These are phyloP conservation scores for Noctua pronuba DNA, from an alignment of 2,888 invertebrate genomes.

Conservation along the genomic window DNA sequence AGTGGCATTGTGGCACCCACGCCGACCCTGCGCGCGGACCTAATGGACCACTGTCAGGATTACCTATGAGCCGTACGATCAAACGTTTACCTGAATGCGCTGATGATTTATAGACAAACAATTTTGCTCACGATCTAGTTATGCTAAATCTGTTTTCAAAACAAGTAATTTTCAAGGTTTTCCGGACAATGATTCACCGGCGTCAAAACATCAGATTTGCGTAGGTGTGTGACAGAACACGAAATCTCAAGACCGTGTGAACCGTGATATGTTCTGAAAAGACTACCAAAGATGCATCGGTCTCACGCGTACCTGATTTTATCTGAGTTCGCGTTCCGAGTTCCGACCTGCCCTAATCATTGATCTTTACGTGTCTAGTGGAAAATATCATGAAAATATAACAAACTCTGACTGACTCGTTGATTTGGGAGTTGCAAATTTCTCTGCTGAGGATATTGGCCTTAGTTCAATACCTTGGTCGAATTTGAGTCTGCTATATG, in stretches of 20 bases:
- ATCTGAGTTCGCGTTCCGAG: conserved; percentile 77
- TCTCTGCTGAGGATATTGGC: background rate
- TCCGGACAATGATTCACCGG: conserved; percentile 73
- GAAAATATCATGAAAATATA: conserved; percentile 70
- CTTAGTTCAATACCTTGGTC: background rate
- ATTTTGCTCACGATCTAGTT: conserved; percentile 50
- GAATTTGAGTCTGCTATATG: background rate
- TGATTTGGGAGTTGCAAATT: background rate
- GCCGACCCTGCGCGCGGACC: conserved; percentile 73
- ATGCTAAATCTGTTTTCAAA: conserved; percentile 49
- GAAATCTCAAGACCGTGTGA: conserved; percentile 83
- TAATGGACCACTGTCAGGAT: conserved; percentile 83
- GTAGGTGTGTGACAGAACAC: conserved; percentile 82
- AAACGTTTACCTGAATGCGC: conserved; percentile 75
- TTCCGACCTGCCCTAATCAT: conserved; percentile 78
- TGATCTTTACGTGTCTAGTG: conserved; percentile 79
- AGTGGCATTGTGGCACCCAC: conserved; percentile 87
- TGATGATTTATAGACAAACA: conserved; percentile 73
- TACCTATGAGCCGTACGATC: conserved; percentile 79
- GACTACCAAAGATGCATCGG: conserved; percentile 78
- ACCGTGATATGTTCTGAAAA: conserved; percentile 71
- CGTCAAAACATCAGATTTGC: conserved; percentile 72
- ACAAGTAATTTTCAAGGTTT: conserved; percentile 64
- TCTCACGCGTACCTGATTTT: conserved; percentile 84
- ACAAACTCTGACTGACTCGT: conserved; percentile 9